phyloP scores from a whole-genome alignment of 2,888 invertebrate genomes.

The Andrena camellia region DNA sequence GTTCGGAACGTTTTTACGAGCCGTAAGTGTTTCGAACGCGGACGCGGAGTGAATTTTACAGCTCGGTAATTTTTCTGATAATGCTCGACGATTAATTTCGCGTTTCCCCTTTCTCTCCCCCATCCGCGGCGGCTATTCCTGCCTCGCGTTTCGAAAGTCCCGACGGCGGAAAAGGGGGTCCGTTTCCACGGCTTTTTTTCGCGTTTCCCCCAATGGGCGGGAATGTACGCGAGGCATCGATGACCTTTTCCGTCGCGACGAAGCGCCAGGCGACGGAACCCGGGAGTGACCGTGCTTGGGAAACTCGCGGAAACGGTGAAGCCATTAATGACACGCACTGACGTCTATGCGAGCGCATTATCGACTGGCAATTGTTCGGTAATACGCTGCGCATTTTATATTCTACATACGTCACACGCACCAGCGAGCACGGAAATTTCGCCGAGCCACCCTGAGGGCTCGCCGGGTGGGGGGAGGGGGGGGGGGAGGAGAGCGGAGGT shows the following conservation, averaged over 20 bases:
- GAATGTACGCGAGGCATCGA: neutral
- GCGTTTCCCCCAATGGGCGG: neutral
- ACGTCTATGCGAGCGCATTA: slow-evolving; percentile 71
- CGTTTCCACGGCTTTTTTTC: neutral
- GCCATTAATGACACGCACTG: slow-evolving; percentile 69
- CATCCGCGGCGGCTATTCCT: neutral
- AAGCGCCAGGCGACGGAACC: neutral
- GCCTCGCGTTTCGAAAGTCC: neutral
- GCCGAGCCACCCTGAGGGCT: slow-evolving; percentile 45
- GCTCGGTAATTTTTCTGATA: slow-evolving; percentile 71
- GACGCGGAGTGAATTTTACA: slow-evolving; percentile 66
- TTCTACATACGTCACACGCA: slow-evolving; percentile 75
- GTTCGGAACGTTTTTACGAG: slow-evolving; percentile 65
- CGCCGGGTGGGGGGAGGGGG: slow-evolving; percentile 20
- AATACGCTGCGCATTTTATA: slow-evolving; percentile 75
- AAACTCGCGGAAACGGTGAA: slow-evolving; percentile 44
- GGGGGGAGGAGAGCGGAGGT: neutral
- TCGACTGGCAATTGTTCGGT: slow-evolving; percentile 71
- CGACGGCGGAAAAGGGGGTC: neutral
- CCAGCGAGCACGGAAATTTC: slow-evolving; percentile 70
- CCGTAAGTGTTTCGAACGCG: slow-evolving; percentile 71
- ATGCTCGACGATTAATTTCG: slow-evolving; percentile 67
- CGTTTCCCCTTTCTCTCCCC: slow-evolving; percentile 13
- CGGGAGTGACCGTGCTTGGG: slow-evolving; percentile 8
- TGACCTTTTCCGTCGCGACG: slow-evolving; percentile 1